phyloP scores from a whole-genome alignment of 53 echinoderm and acorn worm genomes.

The Patiria pectinifera region DNA sequence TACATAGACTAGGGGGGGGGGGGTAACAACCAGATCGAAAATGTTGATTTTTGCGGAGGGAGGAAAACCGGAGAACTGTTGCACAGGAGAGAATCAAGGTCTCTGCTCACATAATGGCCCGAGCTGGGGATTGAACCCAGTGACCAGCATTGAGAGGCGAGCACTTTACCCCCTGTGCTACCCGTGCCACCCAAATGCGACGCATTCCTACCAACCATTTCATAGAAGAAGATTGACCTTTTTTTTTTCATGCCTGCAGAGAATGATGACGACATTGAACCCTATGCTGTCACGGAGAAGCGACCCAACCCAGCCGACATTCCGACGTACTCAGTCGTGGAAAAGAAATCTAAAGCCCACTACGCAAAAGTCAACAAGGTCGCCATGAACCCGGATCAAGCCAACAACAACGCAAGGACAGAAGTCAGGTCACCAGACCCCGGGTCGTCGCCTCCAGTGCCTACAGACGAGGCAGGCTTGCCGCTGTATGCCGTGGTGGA shows the following conservation, averaged over 20 bases:
- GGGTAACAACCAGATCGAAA: no score
- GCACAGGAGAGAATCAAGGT: no score
- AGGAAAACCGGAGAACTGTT: no score
- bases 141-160: no score
- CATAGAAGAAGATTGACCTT: neutral
- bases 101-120: no score
- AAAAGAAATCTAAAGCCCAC: slow-evolving; percentile 57
- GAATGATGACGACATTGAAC: slow-evolving; percentile 70
- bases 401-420: slow-evolving; percentile 51
- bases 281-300: slow-evolving; percentile 76
- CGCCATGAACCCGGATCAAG: slow-evolving; percentile 15
- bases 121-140: no score
- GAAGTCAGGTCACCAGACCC: slow-evolving; percentile 28
- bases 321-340: neutral
- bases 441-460: neutral
- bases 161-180: no score
- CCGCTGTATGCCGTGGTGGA: slow-evolving; percentile 54
- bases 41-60: no score
- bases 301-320: neutral
- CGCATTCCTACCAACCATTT: no score
- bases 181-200: no score
- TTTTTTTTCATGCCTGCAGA: neutral
- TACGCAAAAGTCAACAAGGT: slow-evolving; percentile 82
- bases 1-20: no score
- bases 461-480: neutral